Evolutionary conservation across 35 echinoderm and acorn worm genomes (phyloP).

Genomic region (Chiridota heheva): DNA sequence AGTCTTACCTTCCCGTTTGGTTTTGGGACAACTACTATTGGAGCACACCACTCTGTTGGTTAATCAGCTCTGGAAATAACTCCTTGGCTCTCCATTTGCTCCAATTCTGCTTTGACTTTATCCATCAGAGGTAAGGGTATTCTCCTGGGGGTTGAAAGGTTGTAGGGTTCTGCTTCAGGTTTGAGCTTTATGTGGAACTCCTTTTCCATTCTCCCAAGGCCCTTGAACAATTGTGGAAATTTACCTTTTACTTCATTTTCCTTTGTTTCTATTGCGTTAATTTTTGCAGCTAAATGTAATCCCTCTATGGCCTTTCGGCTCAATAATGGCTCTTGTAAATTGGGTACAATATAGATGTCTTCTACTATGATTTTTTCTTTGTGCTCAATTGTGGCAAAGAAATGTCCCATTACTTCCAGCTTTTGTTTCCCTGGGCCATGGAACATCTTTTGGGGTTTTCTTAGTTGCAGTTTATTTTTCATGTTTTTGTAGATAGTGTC

Average conservation of each 20-base stretch:
- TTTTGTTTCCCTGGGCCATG: not conserved
- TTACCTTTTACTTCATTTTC: not conserved
- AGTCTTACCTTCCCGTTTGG: constrained; percentile 36
- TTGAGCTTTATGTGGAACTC: constrained; percentile 22
- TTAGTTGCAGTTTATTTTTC: not conserved
- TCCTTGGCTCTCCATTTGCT: constrained; percentile 33
- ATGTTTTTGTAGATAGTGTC: not conserved
- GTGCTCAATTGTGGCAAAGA: not conserved
- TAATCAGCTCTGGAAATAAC: constrained; percentile 54
- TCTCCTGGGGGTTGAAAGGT: not conserved
- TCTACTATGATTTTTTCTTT: not conserved
- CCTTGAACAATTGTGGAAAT: constrained; percentile 12
- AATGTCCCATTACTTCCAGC: constrained; percentile 14
- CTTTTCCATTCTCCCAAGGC: constrained; percentile 7
- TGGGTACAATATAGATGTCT: constrained; percentile 18
- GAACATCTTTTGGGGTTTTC: constrained; percentile 7
- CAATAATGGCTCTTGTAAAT: constrained; percentile 10
- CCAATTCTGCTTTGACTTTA: constrained; percentile 41
- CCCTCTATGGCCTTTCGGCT: constrained; percentile 11
- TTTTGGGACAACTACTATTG: constrained; percentile 52
- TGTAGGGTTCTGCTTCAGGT: not conserved
- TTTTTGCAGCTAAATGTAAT: not conserved
- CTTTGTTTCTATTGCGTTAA: not conserved
- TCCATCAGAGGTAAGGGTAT: constrained; percentile 7
- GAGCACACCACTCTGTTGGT: constrained; percentile 63